Evolutionary conservation across 2,888 invertebrate species (phyloP), one percentile per base, ranked within the genome.

Genomic region (Augiades crinisus): DNA sequence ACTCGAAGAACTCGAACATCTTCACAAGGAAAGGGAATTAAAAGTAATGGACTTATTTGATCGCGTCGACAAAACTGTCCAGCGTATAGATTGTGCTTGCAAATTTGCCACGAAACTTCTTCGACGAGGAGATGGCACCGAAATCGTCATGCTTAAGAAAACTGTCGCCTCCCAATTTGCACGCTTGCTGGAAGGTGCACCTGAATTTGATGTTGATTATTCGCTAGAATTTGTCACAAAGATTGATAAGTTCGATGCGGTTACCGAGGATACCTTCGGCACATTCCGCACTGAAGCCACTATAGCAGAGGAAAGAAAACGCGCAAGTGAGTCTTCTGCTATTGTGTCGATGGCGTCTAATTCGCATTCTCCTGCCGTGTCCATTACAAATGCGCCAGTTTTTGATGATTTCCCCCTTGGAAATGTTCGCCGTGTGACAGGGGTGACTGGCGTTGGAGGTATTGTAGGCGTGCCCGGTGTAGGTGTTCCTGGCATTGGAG

Each of bases 1-100:
- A 12, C 81, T 96, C 14, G 92, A 92, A 60, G 93, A 95, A 69
- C 90, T 96, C 37, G 93, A 94, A 65, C 91, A 92, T 59, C 78
- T 96, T 57, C 97, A 98, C 77, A 94, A 95, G 54, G 94, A 95
- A 68, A 93, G 96, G 55, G 97, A 97, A 79, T 90, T 98, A 30
- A 94, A 95, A 77, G 94, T 98, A 24, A 98, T 98, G 97, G 97
- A 97, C 72, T 91, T 95, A 56, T 93, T 95, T 70, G 95, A 95
- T 70, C 93, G 93, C 55, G 93, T 97, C 49, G 96, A 95, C 65
- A 96, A 96, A 72, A 95, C 94, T 3, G 94, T 95, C 57, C 95
- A 94, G 58, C 94, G 95, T 66, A 94, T 98, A 57, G 95, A 96
- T 68, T 95, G 96, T 70, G 97, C 97, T 6, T 95, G 95, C 70